A percentile compares a stretch with the other conserved stretches of the same genome.
Conservation (phyloP, 1,140 invertebrate genomes). For the Ooceraea biroi region DNA sequence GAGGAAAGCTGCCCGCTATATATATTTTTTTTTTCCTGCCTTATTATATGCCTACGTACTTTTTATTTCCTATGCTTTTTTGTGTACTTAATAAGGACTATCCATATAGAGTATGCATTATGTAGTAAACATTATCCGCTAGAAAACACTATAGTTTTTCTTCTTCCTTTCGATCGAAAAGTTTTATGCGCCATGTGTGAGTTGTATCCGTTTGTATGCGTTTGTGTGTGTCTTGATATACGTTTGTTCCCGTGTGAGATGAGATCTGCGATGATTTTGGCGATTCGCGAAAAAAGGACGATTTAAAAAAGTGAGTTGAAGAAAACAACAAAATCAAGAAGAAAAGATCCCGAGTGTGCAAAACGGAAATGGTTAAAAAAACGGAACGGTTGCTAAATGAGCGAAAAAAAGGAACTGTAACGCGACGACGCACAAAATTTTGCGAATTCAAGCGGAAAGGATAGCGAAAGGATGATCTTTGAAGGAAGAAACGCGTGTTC, state of each 20-base stretch:
- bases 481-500: conserved; percentile 55
- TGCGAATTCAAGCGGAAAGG: conserved; percentile 26
- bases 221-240: conserved; percentile 26
- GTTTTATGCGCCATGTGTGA: conserved; percentile 57
- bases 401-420: conserved; percentile 47
- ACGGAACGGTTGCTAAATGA: conserved; percentile 8
- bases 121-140: conserved; percentile 85
- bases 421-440: conserved; percentile 55
- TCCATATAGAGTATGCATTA: conserved; percentile 84
- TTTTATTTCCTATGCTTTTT: conserved; percentile 82
- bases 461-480: conserved; percentile 46
- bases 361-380: conserved; percentile 32
- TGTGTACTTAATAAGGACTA: conserved; percentile 86
- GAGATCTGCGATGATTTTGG: conserved; percentile 52
- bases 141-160: conserved; percentile 81
- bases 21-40: conserved; percentile 73
- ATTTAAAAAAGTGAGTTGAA: conserved; percentile 27
- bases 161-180: conserved; percentile 70
- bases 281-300: not conserved
- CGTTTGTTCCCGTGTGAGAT: not conserved
- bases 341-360: conserved; percentile 4
- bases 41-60: conserved; percentile 82
- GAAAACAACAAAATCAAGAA: conserved; percentile 15
- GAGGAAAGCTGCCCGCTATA: conserved; percentile 79
- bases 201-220: not conserved